A percentile compares a stretch with the other conserved stretches of the same genome.
Conservation (phyloP, 2,888 invertebrate genomes). For the Parthenolecanium corni region DNA sequence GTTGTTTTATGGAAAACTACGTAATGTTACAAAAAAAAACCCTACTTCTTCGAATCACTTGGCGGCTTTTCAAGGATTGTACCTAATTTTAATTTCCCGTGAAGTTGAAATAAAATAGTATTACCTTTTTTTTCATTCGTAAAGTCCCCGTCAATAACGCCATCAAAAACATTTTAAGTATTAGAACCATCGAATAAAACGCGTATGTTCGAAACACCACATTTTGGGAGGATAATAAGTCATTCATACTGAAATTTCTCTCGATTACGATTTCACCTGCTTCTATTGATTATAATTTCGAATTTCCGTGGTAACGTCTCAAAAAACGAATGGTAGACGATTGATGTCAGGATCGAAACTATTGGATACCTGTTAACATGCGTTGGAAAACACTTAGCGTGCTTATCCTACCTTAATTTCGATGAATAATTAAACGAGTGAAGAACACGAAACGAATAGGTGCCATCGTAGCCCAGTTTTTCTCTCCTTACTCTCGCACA, state of each 20-base stretch:
- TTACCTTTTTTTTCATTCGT: constrained; percentile 34
- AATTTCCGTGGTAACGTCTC: not conserved
- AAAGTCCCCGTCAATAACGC: constrained; percentile 31
- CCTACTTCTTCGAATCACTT: too few relatives aligned
- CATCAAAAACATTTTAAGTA: constrained; percentile 33
- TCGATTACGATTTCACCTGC: not conserved
- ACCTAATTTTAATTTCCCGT: too few relatives aligned
- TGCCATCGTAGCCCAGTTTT: too few relatives aligned
- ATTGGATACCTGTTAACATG: constrained; percentile 7
- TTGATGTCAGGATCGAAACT: too few relatives aligned
- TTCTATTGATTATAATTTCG: not conserved
- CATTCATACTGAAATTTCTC: constrained; percentile 1
- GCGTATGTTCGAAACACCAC: constrained; percentile 34
- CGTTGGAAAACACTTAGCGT: constrained; percentile 3
- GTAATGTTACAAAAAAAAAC: too few relatives aligned
- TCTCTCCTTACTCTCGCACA: too few relatives aligned
- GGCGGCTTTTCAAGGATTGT: too few relatives aligned
- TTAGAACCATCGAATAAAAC: constrained; percentile 33
- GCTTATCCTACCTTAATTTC: not conserved
- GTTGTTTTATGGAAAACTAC: too few relatives aligned
- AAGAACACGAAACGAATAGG: too few relatives aligned
- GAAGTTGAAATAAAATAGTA: too few relatives aligned
- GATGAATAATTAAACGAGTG: too few relatives aligned
- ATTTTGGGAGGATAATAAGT: constrained; percentile 33
- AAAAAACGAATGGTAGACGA: not conserved